Base-by-base conservation (phyloP, 2,113 vertebrate genomes). In the Hippocampus abdominalis region DNA sequence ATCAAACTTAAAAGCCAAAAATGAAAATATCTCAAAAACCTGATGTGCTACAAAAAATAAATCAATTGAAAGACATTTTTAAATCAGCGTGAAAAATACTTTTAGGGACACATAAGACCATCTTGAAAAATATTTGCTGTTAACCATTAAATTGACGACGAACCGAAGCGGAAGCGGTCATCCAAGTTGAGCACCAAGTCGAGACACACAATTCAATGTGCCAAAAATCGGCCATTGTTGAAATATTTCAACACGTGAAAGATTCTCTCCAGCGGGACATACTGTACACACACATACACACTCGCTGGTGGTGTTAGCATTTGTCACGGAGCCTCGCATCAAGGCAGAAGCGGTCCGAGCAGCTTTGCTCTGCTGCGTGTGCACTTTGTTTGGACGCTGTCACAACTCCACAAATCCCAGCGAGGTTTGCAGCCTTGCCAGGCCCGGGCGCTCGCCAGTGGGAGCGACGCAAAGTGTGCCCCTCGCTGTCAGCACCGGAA, bases 311-410 rank as follows among this genome's bases (percentile, higher is more conserved):
- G 61, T 73, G 68, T 40, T 49, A 36, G 64, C 73, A 78, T 87
- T 84, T 77, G 85, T 85, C 76, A 82, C 64, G 71, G 70, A 75
- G 74, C 80, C 71, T 81, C 15, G 66, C 77, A 81, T 84, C 67
- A 75, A 65, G 71, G 63, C 68, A 59, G 80, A 76, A 79, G 36
- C 61, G 81, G 78, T 83, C 78, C 65, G 61, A 81, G 51, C 39
- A 54, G 60, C 74, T 78, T 77, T 84, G 75, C 82, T 88, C 71
- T 83, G 87, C 83, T 75, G 80, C 49, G 49, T 80, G 77, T 82
- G 80, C 82, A 80, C 72, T 84, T 86, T 87, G 78, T 86, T 87
- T 83, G 63, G 72, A 81, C 54, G 77, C 78, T 86, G 86, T 90
- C 90, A 90, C 75, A 80, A 71, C 78, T 67, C 70, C 61, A 59